Evolutionary conservation across 2,797 vertebrate species (phyloP), one percentile per base, ranked within the genome.

Genomic region (Discoglossus pictus): DNA sequence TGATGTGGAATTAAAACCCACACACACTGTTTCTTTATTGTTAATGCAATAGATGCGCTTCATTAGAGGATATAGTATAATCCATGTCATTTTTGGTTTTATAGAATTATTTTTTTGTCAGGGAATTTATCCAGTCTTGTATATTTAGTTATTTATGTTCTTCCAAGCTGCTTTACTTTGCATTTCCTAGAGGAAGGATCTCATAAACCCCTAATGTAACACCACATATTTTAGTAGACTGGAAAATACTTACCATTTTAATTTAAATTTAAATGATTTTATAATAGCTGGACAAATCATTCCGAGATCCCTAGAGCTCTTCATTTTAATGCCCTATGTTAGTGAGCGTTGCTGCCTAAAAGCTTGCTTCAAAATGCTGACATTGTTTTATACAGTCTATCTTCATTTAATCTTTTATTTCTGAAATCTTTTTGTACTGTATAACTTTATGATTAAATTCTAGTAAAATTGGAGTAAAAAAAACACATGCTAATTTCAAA

Each of bases 201-300:
- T 84, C 82, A 85, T 85, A 85, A 86, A 83, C 74, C 80, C 82
- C 74, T 81, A 81, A 82, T 86, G 79, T 83, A 80, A 83, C 82
- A 86, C 73, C 72, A 76, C 80, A 77, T 83, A 84, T 81, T 87
- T 83, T 78, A 79, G 76, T 77, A 83, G 80, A 84, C 74, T 86
- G 82, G 83, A 85, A 89, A 86, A 87, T 74, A 86, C 83, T 88
- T 84, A 84, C 82, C 82, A 78, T 87, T 88, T 88, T 85, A 86
- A 89, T 89, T 87, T 88, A 88, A 87, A 87, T 87, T 86, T 79
- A 86, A 89, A 89, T 86, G 80, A 83, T 80, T 86, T 48, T 81
- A 78, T 88, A 86, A 86, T 86, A 78, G 77, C 77, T 79, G 83
- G 83, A 87, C 84, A 87, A 85, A 87, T 86, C 81, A 79, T 81